Base-by-base conservation (phyloP, 2,797 vertebrate species). In the Anabas testudineus region DNA sequence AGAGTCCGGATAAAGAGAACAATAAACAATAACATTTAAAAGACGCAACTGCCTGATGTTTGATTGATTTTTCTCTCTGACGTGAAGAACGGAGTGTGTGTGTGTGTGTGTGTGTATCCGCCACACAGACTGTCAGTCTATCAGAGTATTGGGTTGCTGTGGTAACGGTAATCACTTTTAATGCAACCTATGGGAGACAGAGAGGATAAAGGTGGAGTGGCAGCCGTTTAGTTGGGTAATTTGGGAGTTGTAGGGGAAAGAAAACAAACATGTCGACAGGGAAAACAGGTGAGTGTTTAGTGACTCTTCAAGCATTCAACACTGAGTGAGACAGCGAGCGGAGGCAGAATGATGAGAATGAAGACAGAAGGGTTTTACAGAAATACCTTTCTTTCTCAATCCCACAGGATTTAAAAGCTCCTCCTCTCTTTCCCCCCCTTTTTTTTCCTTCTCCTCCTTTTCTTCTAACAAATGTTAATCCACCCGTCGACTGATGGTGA, bases 131-230 rank as follows among this genome's bases (percentile, higher is more conserved):
- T 86, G 81, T 39, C 46, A 82, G 82, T 93, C 94, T 90, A 93
- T 92, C n/a, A 78, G 94, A 95, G 93, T 95, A 92, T 82, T 91
- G 43, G 87, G 95, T 96, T 95, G 92, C 94, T 88, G 87, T 91
- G 93, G 90, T 88, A 92, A 97, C 94, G 76, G 64, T 89, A 87
- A 87, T 92, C 87, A 90, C 91, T 91, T 94, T 90, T 90, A 90
- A 93, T 92, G 94, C 90, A 71, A 87, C 83, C 80, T 91, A 81
- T 80, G 81, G 82, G 81, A 82, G 73, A 61, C 71, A 61, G 73
- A 62, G 57, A 46, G 84, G 88, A 89, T 88, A 71, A 86, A 90
- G 84, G 85, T 54, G 82, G 71, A 90, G 81, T 80, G 81, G 51
- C 76, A 82, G 76, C 87, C 71, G 85, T 75, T 80, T 74, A 78